Percentiles rank a stretch among this genome's conserved stretches.
These are phyloP conservation scores for Caenorhabditis zanzibari DNA, from an alignment of 2,888 invertebrate species.

Conservation along the genomic window DNA sequence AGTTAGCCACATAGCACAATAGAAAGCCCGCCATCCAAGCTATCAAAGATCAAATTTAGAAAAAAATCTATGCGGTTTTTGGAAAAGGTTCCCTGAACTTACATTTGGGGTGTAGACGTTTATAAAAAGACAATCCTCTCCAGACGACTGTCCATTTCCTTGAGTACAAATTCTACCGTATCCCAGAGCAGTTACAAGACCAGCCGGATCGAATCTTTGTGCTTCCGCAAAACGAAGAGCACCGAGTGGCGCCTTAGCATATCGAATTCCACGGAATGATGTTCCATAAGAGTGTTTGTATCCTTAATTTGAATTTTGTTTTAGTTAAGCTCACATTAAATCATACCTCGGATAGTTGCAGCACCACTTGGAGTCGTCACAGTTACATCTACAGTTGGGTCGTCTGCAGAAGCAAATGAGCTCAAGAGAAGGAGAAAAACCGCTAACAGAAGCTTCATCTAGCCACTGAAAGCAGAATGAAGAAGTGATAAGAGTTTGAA, in stretches of 20 bases:
- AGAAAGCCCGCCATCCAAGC: no score
- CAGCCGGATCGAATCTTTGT: conserved; percentile 54
- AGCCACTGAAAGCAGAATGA: conserved; percentile 34
- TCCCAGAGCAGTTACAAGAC: conserved; percentile 52
- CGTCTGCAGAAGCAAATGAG: conserved; percentile 4
- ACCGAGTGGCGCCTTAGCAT: conserved; percentile 62
- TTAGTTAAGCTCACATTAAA: not conserved
- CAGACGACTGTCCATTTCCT: conserved; percentile 37
- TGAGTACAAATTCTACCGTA: conserved; percentile 63
- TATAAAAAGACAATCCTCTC: conserved; percentile 68
- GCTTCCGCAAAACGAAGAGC: conserved; percentile 62
- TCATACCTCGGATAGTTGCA: conserved; percentile 64
- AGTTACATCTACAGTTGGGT: conserved; percentile 58
- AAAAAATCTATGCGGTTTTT: no score
- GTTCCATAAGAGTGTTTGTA: conserved; percentile 64
- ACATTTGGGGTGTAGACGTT: conserved; percentile 68
- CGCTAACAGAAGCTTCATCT: conserved; percentile 52
- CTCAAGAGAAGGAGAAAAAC: conserved; percentile 12
- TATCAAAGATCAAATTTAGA: no score
- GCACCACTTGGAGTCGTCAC: conserved; percentile 36
- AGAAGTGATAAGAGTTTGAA: conserved; percentile 21
- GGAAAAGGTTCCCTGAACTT: no score
- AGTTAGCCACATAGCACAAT: no score
- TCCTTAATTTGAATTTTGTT: conserved; percentile 34
- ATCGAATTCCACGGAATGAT: conserved; percentile 68